Conservation (phyloP, 2,113 vertebrate species). For the Nesospiza acunhae region DNA sequence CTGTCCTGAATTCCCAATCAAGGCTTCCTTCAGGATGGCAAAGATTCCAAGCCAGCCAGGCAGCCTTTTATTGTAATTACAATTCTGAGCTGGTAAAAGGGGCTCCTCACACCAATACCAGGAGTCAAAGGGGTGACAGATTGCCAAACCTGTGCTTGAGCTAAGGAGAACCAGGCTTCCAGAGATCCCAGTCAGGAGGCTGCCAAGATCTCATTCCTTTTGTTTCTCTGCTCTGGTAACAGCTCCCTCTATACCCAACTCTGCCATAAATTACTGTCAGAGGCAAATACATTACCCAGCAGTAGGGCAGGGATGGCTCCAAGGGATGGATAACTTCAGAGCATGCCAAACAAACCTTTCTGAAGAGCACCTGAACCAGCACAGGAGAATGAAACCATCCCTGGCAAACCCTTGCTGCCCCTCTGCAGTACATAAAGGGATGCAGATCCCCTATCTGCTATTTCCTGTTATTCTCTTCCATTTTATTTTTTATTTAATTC, state of each 20-base stretch:
- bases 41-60: neutral
- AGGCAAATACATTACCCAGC: neutral
- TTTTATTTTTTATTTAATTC: neutral
- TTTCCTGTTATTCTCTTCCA: neutral
- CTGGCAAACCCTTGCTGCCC: neutral
- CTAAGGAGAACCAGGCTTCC: neutral
- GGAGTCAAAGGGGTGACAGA: neutral
- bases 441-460: neutral
- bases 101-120: neutral
- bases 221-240: neutral
- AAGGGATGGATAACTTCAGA: neutral
- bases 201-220: neutral
- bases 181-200: neutral
- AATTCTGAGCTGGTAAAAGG: neutral
- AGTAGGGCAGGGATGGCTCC: neutral
- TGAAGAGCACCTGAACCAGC: neutral
- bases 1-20: neutral
- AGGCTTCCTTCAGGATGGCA: neutral
- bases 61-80: neutral
- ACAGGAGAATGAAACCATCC: neutral
- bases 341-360: neutral
- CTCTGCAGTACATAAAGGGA: neutral
- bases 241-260: neutral
- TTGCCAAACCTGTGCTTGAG: neutral
- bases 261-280: neutral